Evolutionary conservation across 2,113 vertebrate species (phyloP), one percentile per base, ranked within the genome.

Genomic region (Stigmatopora argus): DNA sequence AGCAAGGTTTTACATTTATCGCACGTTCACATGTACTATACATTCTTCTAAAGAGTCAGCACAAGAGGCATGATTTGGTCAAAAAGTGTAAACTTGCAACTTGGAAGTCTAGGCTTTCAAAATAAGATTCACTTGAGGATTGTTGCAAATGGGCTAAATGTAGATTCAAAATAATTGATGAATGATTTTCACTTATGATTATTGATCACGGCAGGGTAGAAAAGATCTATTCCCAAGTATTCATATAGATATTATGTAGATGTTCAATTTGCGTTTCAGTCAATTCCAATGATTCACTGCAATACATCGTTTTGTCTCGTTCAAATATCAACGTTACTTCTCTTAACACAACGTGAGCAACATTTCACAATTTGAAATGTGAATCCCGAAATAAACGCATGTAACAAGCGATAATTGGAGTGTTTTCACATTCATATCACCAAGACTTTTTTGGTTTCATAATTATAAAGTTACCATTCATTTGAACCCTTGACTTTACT

Each of bases 21-120:
- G n/a, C 17, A 64, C n/a, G 21, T 18, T 35, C 55, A 21, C 17
- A 31, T 23, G 19, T 23, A 38, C 31, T 38, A 18, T 38, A 59
- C 57, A 59, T 35, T 59, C 18, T 12, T 34, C 7, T 60, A 9
- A 41, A 21, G 6, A 21, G 18, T 56, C 44, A 62, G 62, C 19
- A 17, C 44, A 26, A 62, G 47, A 34, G 23, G 17, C 23, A 48
- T 34, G 19, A 41, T 45, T 49, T 56, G 23, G 23, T 31, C 6
- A 7, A 4, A 72, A 60, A 10, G n/a, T 3, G 41, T 34, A 62
- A 44, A 69, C 34, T 62, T 41, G 58, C 17, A 65, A 14, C 55
- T 65, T 67, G n/a, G 2, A 63, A 17, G 15, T 45, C 13, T 69
- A 47, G 38, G 17, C 57, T 64, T 62, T 14, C 23, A 41, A 64